Conservation (phyloP, 2,797 vertebrate species). For the Scomberomorus guttatus region DNA sequence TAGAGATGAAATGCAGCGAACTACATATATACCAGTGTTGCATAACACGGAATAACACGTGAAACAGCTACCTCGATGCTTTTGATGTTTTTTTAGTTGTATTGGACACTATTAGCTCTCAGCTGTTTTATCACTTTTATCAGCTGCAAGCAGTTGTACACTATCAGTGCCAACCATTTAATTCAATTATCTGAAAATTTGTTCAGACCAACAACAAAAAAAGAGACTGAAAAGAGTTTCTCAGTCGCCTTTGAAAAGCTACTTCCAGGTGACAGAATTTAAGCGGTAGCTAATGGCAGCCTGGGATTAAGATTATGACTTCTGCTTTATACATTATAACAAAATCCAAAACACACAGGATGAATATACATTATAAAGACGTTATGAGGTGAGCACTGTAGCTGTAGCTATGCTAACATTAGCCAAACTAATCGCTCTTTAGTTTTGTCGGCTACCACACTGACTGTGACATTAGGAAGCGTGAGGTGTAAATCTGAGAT, state of each 20-base stretch:
- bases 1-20: accelerated
- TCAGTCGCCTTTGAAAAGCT: background rate
- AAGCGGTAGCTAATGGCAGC: background rate
- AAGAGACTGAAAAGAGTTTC: too few species aligned
- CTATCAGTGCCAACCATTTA: background rate
- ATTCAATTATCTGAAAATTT: background rate
- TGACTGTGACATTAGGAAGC: accelerated
- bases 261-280: background rate
- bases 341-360: too few species aligned
- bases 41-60: background rate
- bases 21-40: too few species aligned
- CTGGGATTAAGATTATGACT: too few species aligned
- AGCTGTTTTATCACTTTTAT: background rate
- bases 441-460: too few species aligned
- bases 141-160: background rate
- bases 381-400: background rate
- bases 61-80: too few species aligned
- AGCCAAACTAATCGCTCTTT: background rate
- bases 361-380: accelerated
- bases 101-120: too few species aligned
- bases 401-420: background rate
- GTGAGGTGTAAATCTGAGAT: accelerated
- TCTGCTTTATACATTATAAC: background rate
- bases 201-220: background rate
- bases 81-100: too few species aligned